These are phyloP conservation scores for Ursus arctos DNA, from an alignment of 2,113 vertebrate species.

Conservation along the genomic window DNA sequence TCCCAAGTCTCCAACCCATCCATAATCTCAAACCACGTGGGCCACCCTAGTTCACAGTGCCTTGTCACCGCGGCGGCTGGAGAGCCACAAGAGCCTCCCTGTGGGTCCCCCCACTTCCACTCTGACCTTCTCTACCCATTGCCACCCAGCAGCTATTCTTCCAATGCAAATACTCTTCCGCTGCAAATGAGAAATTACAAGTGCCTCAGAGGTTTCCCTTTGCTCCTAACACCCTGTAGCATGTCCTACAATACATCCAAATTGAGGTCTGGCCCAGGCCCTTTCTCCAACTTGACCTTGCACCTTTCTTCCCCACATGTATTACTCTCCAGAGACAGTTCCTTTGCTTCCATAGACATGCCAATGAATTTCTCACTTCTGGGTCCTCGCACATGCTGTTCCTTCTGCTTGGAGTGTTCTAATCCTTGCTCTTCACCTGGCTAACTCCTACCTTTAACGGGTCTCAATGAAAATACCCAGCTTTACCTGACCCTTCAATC, in stretches of 20 bases:
- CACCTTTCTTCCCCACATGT: background rate
- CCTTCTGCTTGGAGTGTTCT: background rate
- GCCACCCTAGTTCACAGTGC: background rate
- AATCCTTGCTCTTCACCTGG: background rate
- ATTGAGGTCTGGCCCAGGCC: background rate
- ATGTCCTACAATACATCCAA: background rate
- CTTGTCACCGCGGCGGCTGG: background rate
- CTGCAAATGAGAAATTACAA: conserved; percentile 6
- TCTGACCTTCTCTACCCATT: background rate
- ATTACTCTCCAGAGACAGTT: background rate
- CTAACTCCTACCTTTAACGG: background rate
- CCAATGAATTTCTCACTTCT: background rate
- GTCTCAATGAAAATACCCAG: background rate
- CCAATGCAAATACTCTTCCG: background rate
- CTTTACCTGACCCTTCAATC: background rate
- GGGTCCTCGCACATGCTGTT: background rate
- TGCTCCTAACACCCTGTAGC: background rate
- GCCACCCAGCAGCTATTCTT: background rate
- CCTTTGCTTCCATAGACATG: background rate
- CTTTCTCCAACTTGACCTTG: background rate
- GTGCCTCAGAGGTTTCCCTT: background rate
- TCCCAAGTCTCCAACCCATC: background rate
- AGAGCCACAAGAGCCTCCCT: background rate
- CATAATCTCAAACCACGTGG: background rate
- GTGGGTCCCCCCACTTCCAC: background rate